These are phyloP conservation scores for Eulimnadia texana DNA, from an alignment of 1,140 invertebrate genomes.

Conservation along the genomic window DNA sequence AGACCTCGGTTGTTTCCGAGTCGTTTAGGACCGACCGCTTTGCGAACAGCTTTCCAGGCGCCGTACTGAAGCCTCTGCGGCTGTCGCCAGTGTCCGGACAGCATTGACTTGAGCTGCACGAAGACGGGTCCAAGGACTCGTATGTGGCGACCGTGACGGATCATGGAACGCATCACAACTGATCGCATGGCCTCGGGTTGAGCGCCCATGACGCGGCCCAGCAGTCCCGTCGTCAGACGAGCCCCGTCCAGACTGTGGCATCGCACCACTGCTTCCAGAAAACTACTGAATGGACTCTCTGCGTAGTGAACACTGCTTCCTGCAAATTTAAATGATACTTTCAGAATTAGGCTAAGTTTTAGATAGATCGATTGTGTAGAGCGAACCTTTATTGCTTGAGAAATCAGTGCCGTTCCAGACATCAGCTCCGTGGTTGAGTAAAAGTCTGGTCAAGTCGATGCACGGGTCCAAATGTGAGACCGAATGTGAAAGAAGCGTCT, in stretches of 20 bases:
- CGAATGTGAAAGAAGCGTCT: constrained; percentile 26
- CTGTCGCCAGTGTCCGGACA: constrained; percentile 24
- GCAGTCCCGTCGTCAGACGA: constrained; percentile 18
- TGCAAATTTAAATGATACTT: too few species aligned
- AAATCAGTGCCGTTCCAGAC: constrained; percentile 23
- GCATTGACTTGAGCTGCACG: constrained; percentile 23
- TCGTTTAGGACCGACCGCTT: constrained; percentile 12
- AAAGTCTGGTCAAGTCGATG: constrained; percentile 24
- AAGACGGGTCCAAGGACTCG: constrained; percentile 25
- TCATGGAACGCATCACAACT: constrained; percentile 26
- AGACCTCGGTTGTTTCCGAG: constrained; percentile 4
- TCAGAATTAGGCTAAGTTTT: too few species aligned
- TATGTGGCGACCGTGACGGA: constrained; percentile 24
- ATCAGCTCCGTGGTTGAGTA: constrained; percentile 27
- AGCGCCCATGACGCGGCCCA: constrained; percentile 24
- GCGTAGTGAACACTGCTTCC: neutral
- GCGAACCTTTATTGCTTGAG: constrained; percentile 17
- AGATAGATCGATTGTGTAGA: constrained; percentile 2
- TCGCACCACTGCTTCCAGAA: constrained; percentile 22
- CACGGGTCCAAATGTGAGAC: constrained; percentile 26
- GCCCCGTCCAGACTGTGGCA: constrained; percentile 21
- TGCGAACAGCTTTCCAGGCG: constrained; percentile 21
- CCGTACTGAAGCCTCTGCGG: constrained; percentile 22
- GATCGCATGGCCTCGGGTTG: constrained; percentile 23
- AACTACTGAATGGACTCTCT: constrained; percentile 24